phyloP scores from a whole-genome alignment of 1,140 invertebrate genomes.

The Oscheius sp. region DNA sequence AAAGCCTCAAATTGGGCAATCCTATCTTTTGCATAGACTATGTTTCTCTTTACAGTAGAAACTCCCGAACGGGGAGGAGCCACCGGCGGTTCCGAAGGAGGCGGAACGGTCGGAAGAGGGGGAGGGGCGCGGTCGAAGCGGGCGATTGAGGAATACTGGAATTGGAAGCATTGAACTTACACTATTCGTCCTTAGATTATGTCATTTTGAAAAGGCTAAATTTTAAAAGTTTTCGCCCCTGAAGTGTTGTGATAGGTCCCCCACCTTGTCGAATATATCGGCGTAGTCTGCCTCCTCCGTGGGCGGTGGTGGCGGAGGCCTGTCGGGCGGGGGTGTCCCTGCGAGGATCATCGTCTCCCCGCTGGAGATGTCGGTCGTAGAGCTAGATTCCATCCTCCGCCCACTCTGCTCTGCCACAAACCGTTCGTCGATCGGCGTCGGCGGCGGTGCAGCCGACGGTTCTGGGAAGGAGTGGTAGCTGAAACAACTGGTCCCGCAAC shows the following conservation, averaged over 20 bases:
- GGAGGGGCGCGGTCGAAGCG: no score
- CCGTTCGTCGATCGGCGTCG: neutral
- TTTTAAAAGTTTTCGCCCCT: no score
- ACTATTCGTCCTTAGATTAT: no score
- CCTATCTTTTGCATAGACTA: constrained; percentile 32
- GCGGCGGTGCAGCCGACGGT: neutral
- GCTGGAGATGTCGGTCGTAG: neutral
- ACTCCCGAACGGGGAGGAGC: neutral
- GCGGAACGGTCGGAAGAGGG: constrained; percentile 1
- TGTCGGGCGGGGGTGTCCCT: neutral
- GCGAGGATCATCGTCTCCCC: constrained; percentile 4
- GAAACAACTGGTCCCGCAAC: neutral
- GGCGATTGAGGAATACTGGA: neutral
- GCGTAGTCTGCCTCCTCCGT: neutral
- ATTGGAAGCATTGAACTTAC: neutral
- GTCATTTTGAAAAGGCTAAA: no score
- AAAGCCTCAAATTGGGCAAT: constrained; percentile 28
- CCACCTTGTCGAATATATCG: neutral
- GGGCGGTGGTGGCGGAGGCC: neutral
- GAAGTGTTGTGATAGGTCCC: no score
- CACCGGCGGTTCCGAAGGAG: constrained; percentile 3
- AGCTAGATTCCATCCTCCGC: no score
- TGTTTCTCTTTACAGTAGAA: constrained; percentile 13
- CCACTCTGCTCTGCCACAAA: neutral
- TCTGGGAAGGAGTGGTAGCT: neutral